Conservation (phyloP, 1,140 invertebrate species). For the Sycobia sp. region DNA sequence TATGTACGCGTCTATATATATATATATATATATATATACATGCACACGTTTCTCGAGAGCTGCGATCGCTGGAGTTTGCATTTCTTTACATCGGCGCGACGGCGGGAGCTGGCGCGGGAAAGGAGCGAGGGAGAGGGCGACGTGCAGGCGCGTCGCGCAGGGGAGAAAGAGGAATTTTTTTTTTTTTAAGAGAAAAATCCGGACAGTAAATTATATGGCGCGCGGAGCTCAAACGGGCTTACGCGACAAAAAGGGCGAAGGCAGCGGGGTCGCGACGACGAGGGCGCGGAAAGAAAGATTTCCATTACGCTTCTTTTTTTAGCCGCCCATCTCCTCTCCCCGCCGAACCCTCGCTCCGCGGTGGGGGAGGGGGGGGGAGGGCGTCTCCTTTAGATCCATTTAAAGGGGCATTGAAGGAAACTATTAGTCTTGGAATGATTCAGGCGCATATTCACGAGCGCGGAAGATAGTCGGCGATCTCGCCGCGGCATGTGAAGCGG, state of each 20-base stretch:
- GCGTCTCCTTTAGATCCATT: conserved; percentile 10
- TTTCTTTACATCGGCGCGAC: no score
- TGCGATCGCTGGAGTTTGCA: no score
- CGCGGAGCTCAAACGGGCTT: conserved; percentile 7
- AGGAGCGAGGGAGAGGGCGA: no score
- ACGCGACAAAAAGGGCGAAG: conserved; percentile 21
- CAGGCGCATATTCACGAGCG: not conserved
- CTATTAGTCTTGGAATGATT: conserved; percentile 24
- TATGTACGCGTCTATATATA: no score
- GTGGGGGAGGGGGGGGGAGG: not conserved
- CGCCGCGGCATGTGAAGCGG: not conserved
- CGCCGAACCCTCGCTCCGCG: no score
- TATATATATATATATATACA: no score
- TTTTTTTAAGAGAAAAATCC: conserved; percentile 5
- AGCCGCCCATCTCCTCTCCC: no score
- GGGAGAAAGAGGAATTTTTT: conserved; percentile 14
- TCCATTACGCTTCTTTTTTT: conserved; percentile 20
- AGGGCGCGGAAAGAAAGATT: conserved; percentile 20
- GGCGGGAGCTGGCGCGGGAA: no score
- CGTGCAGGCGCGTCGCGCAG: no score
- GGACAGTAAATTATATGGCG: conserved; percentile 23
- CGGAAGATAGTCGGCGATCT: not conserved
- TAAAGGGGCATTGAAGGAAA: conserved; percentile 19
- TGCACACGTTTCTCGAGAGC: no score
- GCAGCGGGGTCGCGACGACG: conserved; percentile 8